Evolutionary conservation across 2,113 vertebrate genomes (phyloP), one percentile per base, ranked within the genome.

Genomic region (Nestor notabilis): DNA sequence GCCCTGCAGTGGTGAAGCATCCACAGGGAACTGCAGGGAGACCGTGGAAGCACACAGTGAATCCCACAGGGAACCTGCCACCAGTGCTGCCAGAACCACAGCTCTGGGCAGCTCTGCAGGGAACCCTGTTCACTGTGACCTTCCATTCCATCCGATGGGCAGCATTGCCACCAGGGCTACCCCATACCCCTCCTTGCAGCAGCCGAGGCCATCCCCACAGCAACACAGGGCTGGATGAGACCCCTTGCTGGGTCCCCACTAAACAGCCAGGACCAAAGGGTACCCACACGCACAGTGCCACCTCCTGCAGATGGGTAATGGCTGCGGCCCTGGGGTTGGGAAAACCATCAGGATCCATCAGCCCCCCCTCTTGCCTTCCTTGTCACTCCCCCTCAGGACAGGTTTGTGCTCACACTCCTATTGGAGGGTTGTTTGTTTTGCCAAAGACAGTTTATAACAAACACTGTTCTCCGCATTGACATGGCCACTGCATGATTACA

Each of bases 31-130:
- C 13, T 9, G 23, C 44, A 18, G n/a, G 35, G 56, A 50, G 35
- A 39, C 8, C 25, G 18, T 1, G 3, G 43, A 29, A 61, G 27
- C 1, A 4, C 15, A 0, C 0, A 2, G 9, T 1, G 9, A 46
- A 49, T 10, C 7, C 50, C 46, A 4, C 0, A 0, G 46, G 46
- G 28, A 78, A n/a, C 27, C 29, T 25, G 50, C 31, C 10, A 2
- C 17, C 1, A 2, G 33, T 2, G 14, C 10, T 15, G 50, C 33
- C 60, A 58, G 23, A 43, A 13, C 31, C 7, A 5, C 37, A 33
- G 52, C 90, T 52, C 61, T 16, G 50, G 39, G 56, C 17, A 50
- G 21, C 28, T 5, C 11, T 3, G 37, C 21, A 15, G 35, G 69
- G 50, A 24, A 39, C 8, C 12, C 44, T 11, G 11, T 58, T 58